Evolutionary conservation across 2,888 invertebrate genomes (phyloP), one percentile per base, ranked within the genome.

Genomic region (Erynnis tages): DNA sequence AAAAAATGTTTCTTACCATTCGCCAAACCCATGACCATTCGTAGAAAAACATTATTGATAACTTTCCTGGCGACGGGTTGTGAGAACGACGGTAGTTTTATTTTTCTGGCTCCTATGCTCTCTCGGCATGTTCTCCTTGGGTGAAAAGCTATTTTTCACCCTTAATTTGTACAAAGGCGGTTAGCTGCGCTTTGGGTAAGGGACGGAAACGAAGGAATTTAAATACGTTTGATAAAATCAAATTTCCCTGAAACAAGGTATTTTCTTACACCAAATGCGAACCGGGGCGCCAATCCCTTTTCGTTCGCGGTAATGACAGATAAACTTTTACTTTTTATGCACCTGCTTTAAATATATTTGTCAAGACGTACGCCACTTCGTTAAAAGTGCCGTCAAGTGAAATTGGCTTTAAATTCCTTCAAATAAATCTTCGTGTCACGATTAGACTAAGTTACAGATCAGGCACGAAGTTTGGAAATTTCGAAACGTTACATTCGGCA

Each of bases 381-480:
- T 67, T 71, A 69, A 63, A 67, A 57, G 59, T 48, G 54, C 58
- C 60, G 68, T 71, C 69, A 67, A 68, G 57, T 65, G 74, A 74
- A 76, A 79, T 75, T 76, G 64, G 59, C 69, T 66, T 73, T 70
- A 71, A 71, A 75, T 71, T 69, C 70, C 61, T 57, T 55, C 53
- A 61, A 60, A 72, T 74, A 75, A 75, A 77, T 79, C 69, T 69
- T 63, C 60, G 61, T 57, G 48, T 37, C 43, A 61, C 62, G 62
- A 65, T 68, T 67, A 63, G 62, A 56, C 53, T 58, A 57, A 58
- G 53, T 37, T 37, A 7, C 16, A n/a, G n/a, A n/a, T n/a, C n/a
- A n/a, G n/a, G n/a, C 6, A 29, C 43, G 32, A 43, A 55, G 55
- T 53, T 44, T 38, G 43, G n/a, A n/a, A n/a, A n/a, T 32, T 3